Evolutionary conservation across 2,113 vertebrate genomes (phyloP), one percentile per base, ranked within the genome.

Genomic region (Calyptommatus sinebrachiatus): DNA sequence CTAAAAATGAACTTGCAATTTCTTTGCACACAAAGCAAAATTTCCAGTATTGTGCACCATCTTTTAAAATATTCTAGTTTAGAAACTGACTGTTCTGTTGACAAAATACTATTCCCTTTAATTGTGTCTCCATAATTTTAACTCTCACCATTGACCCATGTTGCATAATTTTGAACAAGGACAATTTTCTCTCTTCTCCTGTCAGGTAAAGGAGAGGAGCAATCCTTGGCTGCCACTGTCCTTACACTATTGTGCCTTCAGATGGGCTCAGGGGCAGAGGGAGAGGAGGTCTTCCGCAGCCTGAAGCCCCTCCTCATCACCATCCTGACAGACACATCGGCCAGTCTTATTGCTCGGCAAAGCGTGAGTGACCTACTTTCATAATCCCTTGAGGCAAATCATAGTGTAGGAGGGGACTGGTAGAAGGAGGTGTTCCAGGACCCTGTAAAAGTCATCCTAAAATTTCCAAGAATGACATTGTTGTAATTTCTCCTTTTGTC

Each of bases 221-320:
- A 99, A 95, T 95, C 97, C 0, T 90, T 96, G 1, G 97, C 97
- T 0, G 97, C 96, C 61, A 92, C 92, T 0, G 90, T 99, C 60
- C 94, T 96, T 26, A 89, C 96, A 45, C 96, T 98, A 86, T 94
- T 99, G 74, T 98, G 97, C 71, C 91, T 99, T 86, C 98, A 99
- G 95, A 93, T 99, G 87, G 97, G 97, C n/a, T 96, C 97, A 0
- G 95, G 97, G 35, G 89, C 94, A 0, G 96, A 97, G 87, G 96
- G 96, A 0, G 97, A 98, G 85, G 97, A 98, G 84, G 85, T 96
- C 45, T 98, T 99, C 79, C 94, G 88, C 86, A 92, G 93, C 75
- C 92, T 99, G 68, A 93, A 95, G 65, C 97, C 97, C 7, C 75
- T 97, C 69, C 95, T 99, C 2, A 41, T 95, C 79, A 91, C 92